Evolutionary conservation across 2,113 vertebrate species (phyloP), one percentile per base, ranked within the genome.

Genomic region (Telmatochromis bifrenatus): DNA sequence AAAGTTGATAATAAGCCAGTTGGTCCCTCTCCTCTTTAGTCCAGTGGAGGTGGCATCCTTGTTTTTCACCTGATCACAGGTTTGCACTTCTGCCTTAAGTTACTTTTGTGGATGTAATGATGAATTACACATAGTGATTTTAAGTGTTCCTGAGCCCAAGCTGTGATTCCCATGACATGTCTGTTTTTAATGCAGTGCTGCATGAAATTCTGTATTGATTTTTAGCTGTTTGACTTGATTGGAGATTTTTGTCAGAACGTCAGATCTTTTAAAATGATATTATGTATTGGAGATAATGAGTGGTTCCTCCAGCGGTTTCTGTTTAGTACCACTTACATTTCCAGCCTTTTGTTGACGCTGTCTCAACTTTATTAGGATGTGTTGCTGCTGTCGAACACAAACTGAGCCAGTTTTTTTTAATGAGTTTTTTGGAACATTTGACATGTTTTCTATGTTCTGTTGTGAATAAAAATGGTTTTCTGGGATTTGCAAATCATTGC

Each of bases 351-450:
- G 62, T 68, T 68, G 62, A 37, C 3, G 4, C 7, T 0, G 35
- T 68, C 35, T 21, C 35, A 68, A 68, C 62, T 68, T 68, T 68
- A 37, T 68, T 68, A 14, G 0, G 19, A 39, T 14, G 19, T 68
- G 62, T 39, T 21, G 10, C 60, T 65, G 33, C 33, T 0, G 3
- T 62, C 58, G 0, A 62, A 65, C 60, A 21, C 33, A 65, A 65
- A 65, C 11, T 9, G 19, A 68, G 62, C 3, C 37, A 23, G 2
- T 9, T 14, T 68, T 5, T 19, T 23, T 7, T 1, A 9, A 70
- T 23, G 62, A 42, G n/a, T 23, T 70, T 21, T 5, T 23, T 42
- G 19, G n/a, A 70, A 70, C 5, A 70, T 42, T 70, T 42, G 35
- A 42, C 12, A 42, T 23, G 6, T 42, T 70, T 42, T 70, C 37